phyloP scores from a whole-genome alignment of 2,888 invertebrate genomes.

The Brachyptera putata region DNA sequence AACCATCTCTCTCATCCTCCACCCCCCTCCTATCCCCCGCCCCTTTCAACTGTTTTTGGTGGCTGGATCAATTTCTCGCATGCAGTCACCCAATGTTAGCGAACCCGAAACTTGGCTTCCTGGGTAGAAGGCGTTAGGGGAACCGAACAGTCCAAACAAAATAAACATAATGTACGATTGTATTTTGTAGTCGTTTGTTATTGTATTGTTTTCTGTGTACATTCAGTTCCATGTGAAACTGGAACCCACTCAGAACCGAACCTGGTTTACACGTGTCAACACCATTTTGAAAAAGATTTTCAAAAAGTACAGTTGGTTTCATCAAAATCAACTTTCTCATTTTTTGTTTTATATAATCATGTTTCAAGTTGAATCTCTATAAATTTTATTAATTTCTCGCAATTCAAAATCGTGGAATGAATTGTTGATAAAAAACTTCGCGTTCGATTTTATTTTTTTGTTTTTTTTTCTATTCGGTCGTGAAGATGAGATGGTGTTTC shows the following conservation, averaged over 20 bases:
- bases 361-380: background rate
- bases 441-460: too few relatives aligned
- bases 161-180: constrained; percentile 27
- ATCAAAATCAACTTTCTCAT: background rate
- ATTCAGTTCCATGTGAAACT: constrained; percentile 33
- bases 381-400: constrained; percentile 1
- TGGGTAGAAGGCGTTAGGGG: constrained; percentile 25
- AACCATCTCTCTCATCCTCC: too few relatives aligned
- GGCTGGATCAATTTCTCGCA: too few relatives aligned
- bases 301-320: too few relatives aligned
- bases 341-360: background rate
- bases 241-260: constrained; percentile 30
- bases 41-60: too few relatives aligned
- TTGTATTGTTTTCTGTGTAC: constrained; percentile 35
- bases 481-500: too few relatives aligned
- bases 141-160: constrained; percentile 18
- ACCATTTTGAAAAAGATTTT: background rate
- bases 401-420: too few relatives aligned
- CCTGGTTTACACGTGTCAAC: constrained; percentile 34
- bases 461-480: too few relatives aligned
- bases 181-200: constrained; percentile 32
- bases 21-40: too few relatives aligned
- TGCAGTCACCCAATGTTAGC: too few relatives aligned
- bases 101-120: too few relatives aligned
- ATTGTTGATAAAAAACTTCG: too few relatives aligned